These are phyloP conservation scores for Linnaemya tessellans DNA, from an alignment of 2,888 invertebrate species.

Conservation along the genomic window DNA sequence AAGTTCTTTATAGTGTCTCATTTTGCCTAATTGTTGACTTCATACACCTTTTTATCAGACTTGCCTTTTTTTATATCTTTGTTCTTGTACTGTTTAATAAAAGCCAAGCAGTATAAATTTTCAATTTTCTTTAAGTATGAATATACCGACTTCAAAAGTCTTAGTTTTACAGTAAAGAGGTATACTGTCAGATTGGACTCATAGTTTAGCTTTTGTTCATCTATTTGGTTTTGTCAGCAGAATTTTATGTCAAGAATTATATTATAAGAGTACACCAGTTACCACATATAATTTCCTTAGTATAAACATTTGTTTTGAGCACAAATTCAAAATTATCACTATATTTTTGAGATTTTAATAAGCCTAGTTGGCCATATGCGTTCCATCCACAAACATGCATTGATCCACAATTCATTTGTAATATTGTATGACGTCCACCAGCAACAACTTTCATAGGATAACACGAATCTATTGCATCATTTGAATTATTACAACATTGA, in stretches of 20 bases:
- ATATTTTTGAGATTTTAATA: slow-evolving; percentile 72
- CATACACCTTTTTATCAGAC: too few species aligned
- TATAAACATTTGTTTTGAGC: slow-evolving; percentile 72
- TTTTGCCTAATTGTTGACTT: too few species aligned
- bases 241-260: not conserved
- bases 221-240: too few species aligned
- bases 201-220: too few species aligned
- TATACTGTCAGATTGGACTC: too few species aligned
- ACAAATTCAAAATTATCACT: slow-evolving; percentile 78
- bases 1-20: not conserved
- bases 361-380: slow-evolving; percentile 90
- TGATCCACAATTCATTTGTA: slow-evolving; percentile 87
- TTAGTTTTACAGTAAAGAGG: too few species aligned
- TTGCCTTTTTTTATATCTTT: too few species aligned
- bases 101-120: too few species aligned
- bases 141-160: too few species aligned
- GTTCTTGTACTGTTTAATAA: too few species aligned
- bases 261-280: slow-evolving; percentile 83
- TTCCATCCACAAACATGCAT: slow-evolving; percentile 92
- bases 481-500: slow-evolving; percentile 72
- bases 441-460: slow-evolving; percentile 86
- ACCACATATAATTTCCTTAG: slow-evolving; percentile 82
- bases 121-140: too few species aligned
- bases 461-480: slow-evolving; percentile 75
- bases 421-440: slow-evolving; percentile 90